A percentile compares a stretch with the other conserved stretches of the same genome.
Conservation (phyloP, 2,797 vertebrate genomes). For the Acrocephalus scirpaceus region DNA sequence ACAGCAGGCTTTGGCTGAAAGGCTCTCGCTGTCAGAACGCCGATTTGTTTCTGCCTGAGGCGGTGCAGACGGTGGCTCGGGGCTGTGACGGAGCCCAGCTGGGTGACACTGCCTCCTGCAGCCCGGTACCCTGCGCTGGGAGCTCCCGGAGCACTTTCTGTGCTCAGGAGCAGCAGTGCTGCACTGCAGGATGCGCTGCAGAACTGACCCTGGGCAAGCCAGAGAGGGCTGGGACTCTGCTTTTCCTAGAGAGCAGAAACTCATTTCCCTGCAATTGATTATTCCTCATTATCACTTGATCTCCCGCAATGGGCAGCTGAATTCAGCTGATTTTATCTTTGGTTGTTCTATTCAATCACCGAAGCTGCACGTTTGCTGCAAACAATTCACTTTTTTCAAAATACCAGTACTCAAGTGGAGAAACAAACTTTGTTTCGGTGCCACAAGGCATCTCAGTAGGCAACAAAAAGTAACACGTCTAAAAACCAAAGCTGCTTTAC, state of each 20-base stretch:
- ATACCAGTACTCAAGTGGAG: neutral
- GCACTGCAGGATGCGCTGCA: neutral
- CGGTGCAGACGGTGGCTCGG: slow-evolving; percentile 28
- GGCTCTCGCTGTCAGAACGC: neutral
- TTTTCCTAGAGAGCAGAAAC: neutral
- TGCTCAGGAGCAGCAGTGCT: neutral
- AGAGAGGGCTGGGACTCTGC: neutral
- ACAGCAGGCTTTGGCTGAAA: neutral
- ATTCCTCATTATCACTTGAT: neutral
- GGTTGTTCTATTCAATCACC: fast-evolving
- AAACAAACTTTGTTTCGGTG: neutral
- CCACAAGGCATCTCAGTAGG: neutral
- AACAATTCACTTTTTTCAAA: neutral
- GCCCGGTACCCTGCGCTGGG: neutral
- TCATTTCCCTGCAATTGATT: neutral
- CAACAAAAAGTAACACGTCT: neutral
- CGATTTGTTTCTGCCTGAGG: neutral
- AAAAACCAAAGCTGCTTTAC: neutral
- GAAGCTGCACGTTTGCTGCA: neutral
- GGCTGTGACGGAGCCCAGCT: slow-evolving; percentile 28
- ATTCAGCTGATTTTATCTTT: neutral
- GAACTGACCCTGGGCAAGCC: neutral
- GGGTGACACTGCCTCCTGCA: neutral
- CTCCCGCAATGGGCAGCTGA: neutral
- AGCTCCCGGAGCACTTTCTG: fast-evolving